A percentile compares a stretch with the other conserved stretches of the same genome.
Evolutionary conservation across 1,140 invertebrate genomes (phyloP).

Genomic region (Pseudomyrmex flavicornis): DNA sequence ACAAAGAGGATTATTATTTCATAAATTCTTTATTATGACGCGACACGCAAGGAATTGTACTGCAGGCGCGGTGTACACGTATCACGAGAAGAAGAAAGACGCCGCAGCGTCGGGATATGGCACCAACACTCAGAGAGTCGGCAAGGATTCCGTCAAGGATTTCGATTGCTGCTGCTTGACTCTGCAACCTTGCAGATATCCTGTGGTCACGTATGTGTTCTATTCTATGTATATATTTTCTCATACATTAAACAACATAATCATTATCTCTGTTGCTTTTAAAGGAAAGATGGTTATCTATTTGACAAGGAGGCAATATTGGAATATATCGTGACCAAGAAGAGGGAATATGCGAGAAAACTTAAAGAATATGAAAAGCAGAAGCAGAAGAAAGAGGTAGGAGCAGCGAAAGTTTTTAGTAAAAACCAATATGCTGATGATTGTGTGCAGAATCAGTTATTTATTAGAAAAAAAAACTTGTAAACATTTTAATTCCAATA

Average conservation of each 20-base stretch:
- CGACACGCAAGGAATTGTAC: constrained; percentile 99
- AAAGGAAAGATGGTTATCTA: constrained; percentile 95
- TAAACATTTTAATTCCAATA: too few relatives aligned
- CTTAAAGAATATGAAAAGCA: constrained; percentile 97
- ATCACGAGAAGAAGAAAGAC: constrained; percentile 99
- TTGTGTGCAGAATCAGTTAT: too few relatives aligned
- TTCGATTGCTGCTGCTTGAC: constrained; percentile 99
- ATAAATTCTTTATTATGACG: constrained; percentile 88
- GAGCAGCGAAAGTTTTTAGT: neutral
- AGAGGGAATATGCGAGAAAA: constrained; percentile 95
- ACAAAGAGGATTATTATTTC: neutral
- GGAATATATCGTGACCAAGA: constrained; percentile 98
- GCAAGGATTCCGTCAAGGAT: constrained; percentile 98
- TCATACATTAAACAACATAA: neutral
- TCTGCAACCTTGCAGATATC: constrained; percentile 96
- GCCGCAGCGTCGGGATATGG: constrained; percentile 96
- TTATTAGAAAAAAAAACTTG: too few relatives aligned
- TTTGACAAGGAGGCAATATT: constrained; percentile 99
- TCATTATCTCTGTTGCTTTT: constrained; percentile 50
- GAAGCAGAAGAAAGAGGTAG: constrained; percentile 89
- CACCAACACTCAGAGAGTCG: constrained; percentile 93
- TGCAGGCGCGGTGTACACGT: constrained; percentile 98
- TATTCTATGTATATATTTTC: neutral
- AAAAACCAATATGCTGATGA: neutral
- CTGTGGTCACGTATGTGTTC: constrained; percentile 91